Conservation (phyloP, 2,888 invertebrate genomes). For the Eilema griseolum region DNA sequence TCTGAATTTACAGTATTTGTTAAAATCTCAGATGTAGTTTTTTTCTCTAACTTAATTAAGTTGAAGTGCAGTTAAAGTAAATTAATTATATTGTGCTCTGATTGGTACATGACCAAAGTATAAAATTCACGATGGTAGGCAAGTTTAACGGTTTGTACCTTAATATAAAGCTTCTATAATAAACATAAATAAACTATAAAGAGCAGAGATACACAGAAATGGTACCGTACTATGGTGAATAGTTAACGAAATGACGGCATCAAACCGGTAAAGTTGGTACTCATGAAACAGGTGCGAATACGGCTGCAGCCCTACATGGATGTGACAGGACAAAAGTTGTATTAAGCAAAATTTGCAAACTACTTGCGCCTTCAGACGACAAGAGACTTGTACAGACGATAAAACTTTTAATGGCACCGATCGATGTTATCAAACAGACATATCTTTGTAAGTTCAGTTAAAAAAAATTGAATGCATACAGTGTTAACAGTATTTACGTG, state of each 20-base stretch:
- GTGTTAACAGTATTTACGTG: slow-evolving; percentile 60
- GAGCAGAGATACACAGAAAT: slow-evolving; percentile 13
- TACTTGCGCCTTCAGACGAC: slow-evolving; percentile 33
- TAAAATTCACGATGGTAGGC: neutral
- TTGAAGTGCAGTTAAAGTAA: slow-evolving; percentile 5
- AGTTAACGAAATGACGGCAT: slow-evolving; percentile 42
- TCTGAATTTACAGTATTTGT: neutral
- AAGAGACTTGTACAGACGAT: slow-evolving; percentile 56
- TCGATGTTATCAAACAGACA: slow-evolving; percentile 74
- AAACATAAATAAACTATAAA: slow-evolving; percentile 2
- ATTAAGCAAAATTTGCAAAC: slow-evolving; percentile 76
- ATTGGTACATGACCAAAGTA: neutral
- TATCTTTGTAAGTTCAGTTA: slow-evolving; percentile 60
- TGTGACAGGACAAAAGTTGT: slow-evolving; percentile 71
- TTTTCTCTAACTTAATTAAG: slow-evolving; percentile 6
- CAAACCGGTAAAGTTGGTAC: slow-evolving; percentile 61
- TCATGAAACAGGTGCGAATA: slow-evolving; percentile 66
- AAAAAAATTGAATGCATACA: slow-evolving; percentile 67
- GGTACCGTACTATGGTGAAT: slow-evolving; percentile 35
- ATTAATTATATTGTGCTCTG: slow-evolving; percentile 4
- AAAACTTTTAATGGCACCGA: slow-evolving; percentile 75
- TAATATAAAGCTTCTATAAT: neutral
- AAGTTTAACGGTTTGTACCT: neutral
- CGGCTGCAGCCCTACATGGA: slow-evolving; percentile 63
- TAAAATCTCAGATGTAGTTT: neutral